Base-by-base conservation (phyloP, 35 echinoderm and acorn worm species). In the Apostichopus japonicus region DNA sequence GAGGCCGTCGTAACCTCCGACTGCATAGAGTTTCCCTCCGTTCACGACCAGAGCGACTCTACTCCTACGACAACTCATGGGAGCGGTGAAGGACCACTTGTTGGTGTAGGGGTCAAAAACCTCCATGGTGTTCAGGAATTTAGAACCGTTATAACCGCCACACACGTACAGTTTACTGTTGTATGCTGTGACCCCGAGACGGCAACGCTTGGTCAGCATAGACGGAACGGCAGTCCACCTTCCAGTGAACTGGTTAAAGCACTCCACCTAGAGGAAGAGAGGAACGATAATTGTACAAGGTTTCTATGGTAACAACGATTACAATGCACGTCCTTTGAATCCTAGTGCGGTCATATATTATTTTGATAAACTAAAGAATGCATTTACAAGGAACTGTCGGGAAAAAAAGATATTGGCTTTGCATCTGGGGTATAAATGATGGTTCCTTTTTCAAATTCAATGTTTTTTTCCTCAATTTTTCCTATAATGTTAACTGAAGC, bases 131-230 rank as follows among this genome's bases (percentile, higher is more conserved):
- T 96, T 92, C 10, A 99, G 92, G 89, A 99, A 99, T 80, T 95
- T 94, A 6, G 95, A 99, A 11, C 97, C 97, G 65, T 99, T 93
- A 54, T 99, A 99, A 59, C 97, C 97, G 67, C 97, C 97, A 81
- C 95, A 96, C 57, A 96, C 95, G 72, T 99, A 99, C 8, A 99
- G 95, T 86, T 99, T 99, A 10, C 97, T 95, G 73, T 99, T 96
- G 84, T 96, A 96, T 6, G 97, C 93, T 53, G 93, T 93, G 21
- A 99, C 97, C 6, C 97, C 97, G 24, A 99, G 93, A 79, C 97
- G 91, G 86, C 97, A 99, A 58, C 97, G 70, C 65, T 99, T 99
- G 72, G 91, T 96, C 21, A 93, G 93, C 97, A 99, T 99, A 25
- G 95, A 90, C 55, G 95, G 95, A 33, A 99, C 93, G 17, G 92